Conservation (phyloP, 2,113 vertebrate genomes). For the Myxocyprinus asiaticus region DNA sequence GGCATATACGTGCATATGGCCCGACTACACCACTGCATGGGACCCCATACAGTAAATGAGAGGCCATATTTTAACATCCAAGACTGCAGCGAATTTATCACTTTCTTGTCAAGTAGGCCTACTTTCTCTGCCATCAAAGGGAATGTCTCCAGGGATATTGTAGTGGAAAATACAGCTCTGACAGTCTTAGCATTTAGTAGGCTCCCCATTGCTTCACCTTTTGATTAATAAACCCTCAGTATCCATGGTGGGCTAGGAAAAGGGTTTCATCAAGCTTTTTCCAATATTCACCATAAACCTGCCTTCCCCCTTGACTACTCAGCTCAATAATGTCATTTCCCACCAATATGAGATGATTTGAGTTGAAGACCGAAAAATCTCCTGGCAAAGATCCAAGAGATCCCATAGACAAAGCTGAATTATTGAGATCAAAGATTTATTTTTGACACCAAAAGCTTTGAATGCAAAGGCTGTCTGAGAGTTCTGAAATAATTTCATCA, state of each 20-base stretch:
- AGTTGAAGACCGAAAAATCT: not conserved
- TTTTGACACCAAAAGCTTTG: not conserved
- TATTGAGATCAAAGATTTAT: not conserved
- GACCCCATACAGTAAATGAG: too few species aligned
- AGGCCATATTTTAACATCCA: not conserved
- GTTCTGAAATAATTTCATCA: not conserved
- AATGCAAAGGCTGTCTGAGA: not conserved
- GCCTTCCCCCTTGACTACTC: not conserved
- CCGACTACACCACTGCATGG: too few species aligned
- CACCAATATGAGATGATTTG: not conserved
- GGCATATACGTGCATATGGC: too few species aligned
- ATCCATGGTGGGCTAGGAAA: not conserved
- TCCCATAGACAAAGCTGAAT: not conserved
- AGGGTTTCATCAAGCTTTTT: not conserved
- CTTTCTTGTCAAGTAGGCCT: conserved; percentile 3
- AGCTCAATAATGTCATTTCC: conserved; percentile 1
- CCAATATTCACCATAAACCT: conserved; percentile 2
- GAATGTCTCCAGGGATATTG: conserved; percentile 10
- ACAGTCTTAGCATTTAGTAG: conserved; percentile 6
- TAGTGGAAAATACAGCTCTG: conserved; percentile 15
- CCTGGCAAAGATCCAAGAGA: not conserved
- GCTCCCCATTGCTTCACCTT: conserved; percentile 22
- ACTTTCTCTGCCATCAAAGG: conserved; percentile 24
- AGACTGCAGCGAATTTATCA: not conserved
- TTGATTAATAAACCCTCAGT: conserved; percentile 25